phyloP scores from a whole-genome alignment of 2,797 vertebrate species.

The Sebastes vulpes region DNA sequence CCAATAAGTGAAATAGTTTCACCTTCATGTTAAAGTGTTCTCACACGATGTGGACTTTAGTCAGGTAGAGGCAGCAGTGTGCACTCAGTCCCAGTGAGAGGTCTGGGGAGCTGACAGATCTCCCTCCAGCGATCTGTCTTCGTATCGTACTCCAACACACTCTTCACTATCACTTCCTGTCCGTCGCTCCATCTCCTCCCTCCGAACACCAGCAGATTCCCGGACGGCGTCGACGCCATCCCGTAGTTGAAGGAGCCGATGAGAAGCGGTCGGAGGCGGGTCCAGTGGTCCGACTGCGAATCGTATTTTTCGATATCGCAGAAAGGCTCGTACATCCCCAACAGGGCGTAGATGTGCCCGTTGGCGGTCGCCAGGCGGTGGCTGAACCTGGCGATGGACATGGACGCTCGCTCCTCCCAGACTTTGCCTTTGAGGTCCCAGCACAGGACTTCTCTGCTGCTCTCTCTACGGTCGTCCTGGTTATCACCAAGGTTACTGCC shows the following conservation, averaged over 20 bases:
- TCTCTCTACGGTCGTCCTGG: slow-evolving; percentile 69
- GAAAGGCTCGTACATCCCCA: slow-evolving; percentile 95
- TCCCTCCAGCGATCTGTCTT: slow-evolving; percentile 93
- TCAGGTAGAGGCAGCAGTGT: slow-evolving; percentile 89
- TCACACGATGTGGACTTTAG: not conserved
- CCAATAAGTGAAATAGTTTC: not conserved
- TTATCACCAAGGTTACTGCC: slow-evolving; percentile 73
- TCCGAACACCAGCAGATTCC: slow-evolving; percentile 90
- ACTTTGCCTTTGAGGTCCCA: slow-evolving; percentile 71
- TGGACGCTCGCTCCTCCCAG: slow-evolving; percentile 90
- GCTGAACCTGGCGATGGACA: slow-evolving; percentile 93
- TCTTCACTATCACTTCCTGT: slow-evolving; percentile 88
- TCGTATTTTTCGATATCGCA: slow-evolving; percentile 95
- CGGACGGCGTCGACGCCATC: slow-evolving; percentile 84
- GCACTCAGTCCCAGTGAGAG: slow-evolving; percentile 91
- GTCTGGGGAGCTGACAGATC: slow-evolving; percentile 89
- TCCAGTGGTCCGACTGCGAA: slow-evolving; percentile 89
- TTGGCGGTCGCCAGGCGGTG: slow-evolving; percentile 91
- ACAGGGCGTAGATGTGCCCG: slow-evolving; percentile 90
- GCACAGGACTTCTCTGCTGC: slow-evolving; percentile 88
- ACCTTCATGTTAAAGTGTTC: not conserved
- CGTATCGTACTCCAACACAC: slow-evolving; percentile 92
- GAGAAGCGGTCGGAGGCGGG: slow-evolving; percentile 88
- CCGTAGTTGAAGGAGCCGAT: slow-evolving; percentile 93
- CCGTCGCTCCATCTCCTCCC: slow-evolving; percentile 94